Conservation (phyloP, 2,888 invertebrate genomes). For the Sussaba pulchella region DNA sequence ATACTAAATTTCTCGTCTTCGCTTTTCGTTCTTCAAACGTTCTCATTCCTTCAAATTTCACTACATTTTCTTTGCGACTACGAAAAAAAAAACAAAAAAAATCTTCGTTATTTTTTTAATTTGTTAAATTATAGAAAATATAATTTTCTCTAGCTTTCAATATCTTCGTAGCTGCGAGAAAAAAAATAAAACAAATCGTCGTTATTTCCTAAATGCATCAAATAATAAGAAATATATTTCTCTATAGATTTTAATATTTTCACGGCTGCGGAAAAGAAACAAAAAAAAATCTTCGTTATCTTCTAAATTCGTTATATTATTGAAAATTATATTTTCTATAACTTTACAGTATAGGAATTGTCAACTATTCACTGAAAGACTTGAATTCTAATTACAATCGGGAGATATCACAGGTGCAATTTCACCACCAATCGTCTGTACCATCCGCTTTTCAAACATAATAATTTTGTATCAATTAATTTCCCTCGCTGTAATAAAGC, state of each 20-base stretch:
- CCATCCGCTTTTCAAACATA: constrained; percentile 31
- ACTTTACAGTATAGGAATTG: constrained; percentile 8
- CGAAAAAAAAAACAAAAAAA: not conserved
- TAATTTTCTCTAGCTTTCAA: too few relatives aligned
- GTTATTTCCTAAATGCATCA: too few relatives aligned
- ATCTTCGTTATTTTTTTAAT: too few relatives aligned
- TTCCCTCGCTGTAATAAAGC: constrained; percentile 49
- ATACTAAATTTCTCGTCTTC: not conserved
- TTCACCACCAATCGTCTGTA: constrained; percentile 14
- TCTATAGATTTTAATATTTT: too few relatives aligned
- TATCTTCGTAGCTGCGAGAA: too few relatives aligned
- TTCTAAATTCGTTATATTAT: too few relatives aligned
- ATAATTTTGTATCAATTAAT: constrained; percentile 59
- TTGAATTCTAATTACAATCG: constrained; percentile 46
- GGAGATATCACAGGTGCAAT: not conserved
- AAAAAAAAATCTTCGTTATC: too few relatives aligned
- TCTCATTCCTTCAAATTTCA: not conserved
- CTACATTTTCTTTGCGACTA: not conserved
- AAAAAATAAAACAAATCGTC: too few relatives aligned
- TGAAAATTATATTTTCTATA: constrained; percentile 17
- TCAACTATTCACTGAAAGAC: constrained; percentile 1
- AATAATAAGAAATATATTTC: too few relatives aligned
- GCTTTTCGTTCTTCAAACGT: constrained; percentile 29
- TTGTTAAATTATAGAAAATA: too few relatives aligned
- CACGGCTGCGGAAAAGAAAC: too few relatives aligned